Percentiles rank a stretch among this genome's conserved stretches.
Evolutionary conservation across 2,113 vertebrate genomes (phyloP).

Genomic region (Agelaius tricolor): DNA sequence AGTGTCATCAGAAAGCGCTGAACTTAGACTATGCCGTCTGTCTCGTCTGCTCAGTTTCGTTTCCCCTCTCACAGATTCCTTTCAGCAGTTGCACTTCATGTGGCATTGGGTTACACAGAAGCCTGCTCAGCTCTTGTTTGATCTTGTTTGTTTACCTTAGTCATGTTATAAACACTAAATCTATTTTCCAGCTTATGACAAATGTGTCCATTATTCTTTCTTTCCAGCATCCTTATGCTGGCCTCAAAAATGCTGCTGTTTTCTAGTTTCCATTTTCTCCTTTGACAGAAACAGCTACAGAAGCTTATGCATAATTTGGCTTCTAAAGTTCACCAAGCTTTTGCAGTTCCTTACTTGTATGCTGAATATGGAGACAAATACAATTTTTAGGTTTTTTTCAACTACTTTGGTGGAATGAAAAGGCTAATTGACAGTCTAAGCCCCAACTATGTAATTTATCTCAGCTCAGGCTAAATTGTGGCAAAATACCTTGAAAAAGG

Average conservation of each 20-base stretch:
- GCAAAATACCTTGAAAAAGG: not conserved
- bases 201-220: constrained; percentile 25
- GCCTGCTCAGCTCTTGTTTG: constrained; percentile 32
- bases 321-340: not conserved
- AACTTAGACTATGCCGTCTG: not conserved
- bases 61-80: constrained; percentile 2
- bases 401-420: not conserved
- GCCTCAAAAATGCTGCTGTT: constrained; percentile 19
- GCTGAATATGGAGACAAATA: not conserved
- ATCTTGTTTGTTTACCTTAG: constrained; percentile 60
- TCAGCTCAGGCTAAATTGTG: not conserved
- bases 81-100: constrained; percentile 21
- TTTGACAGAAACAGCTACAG: not conserved
- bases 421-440: not conserved
- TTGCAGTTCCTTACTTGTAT: not conserved
- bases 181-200: constrained; percentile 46
- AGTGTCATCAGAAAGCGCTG: constrained; percentile 11
- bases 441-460: not conserved
- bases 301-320: not conserved
- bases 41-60: not conserved
- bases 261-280: constrained; percentile 20
- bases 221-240: constrained; percentile 26
- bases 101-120: constrained; percentile 39
- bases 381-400: not conserved
- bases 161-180: not conserved